Evolutionary conservation across 2,113 vertebrate genomes (phyloP).

Genomic region (Mandrillus leucophaeus): DNA sequence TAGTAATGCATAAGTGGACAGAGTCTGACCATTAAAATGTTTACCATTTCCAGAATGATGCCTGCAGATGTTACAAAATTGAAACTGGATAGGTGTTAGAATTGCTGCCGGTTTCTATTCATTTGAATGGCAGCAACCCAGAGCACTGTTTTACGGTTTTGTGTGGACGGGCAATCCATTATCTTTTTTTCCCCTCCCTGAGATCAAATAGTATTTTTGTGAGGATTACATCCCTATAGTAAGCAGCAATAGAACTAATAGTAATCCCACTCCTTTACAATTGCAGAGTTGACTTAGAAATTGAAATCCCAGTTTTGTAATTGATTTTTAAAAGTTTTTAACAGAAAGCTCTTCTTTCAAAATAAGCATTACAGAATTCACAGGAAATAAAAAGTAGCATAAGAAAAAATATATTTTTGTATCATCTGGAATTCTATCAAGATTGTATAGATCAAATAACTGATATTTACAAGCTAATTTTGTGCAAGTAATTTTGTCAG

Average conservation of each 20-base stretch:
- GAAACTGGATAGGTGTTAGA: conserved; percentile 84
- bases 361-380: conserved; percentile 54
- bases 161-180: conserved; percentile 83
- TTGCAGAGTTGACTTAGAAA: conserved; percentile 74
- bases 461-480: conserved; percentile 37
- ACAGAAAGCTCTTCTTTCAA: conserved; percentile 58
- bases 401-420: not conserved
- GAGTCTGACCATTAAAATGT: conserved; percentile 85
- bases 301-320: conserved; percentile 79
- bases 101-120: conserved; percentile 85
- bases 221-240: conserved; percentile 79
- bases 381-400: conserved; percentile 29
- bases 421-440: conserved; percentile 42
- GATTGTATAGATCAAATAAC: not conserved
- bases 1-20: conserved; percentile 82
- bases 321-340: conserved; percentile 79
- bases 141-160: conserved; percentile 79
- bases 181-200: conserved; percentile 75
- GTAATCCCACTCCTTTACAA: conserved; percentile 77
- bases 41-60: conserved; percentile 83
- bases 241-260: conserved; percentile 74
- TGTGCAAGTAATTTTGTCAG: conserved; percentile 46
- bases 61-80: conserved; percentile 85
- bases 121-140: conserved; percentile 84
- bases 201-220: conserved; percentile 85